Base-by-base conservation (phyloP, 2,888 invertebrate species). In the Drosophila algonquin region DNA sequence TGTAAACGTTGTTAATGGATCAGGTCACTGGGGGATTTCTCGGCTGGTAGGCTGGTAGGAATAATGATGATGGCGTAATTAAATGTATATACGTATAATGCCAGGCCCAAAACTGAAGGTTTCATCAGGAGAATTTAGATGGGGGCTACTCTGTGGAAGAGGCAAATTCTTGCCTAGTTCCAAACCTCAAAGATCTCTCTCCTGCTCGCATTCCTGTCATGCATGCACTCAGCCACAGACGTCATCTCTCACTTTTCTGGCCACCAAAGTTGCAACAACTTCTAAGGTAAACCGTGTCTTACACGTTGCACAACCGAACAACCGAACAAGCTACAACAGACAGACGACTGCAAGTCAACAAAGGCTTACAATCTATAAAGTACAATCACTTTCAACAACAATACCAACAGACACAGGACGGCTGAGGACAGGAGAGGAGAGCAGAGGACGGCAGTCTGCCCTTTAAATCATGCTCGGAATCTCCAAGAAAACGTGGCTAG, bases 331-430 rank as follows among this genome's bases (percentile, higher is more conserved):
- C 55, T 68, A 53, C 56, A 46, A 47, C 63, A 65, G 57, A 40
- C 40, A 40, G 40, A 40, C 40, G 40, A 52, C 56, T 57, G 51
- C 72, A 44, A 76, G 62, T 59, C 63, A 58, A 70, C 67, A 68
- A 67, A 65, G 67, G 57, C 51, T 57, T 71, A 63, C 80, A 80
- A 85, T 85, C 82, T 81, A 68, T 68, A 80, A 76, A 76, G 74
- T 73, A 80, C 82, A 84, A 84, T 81, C 81, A 78, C 80, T 81
- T 81, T 77, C 65, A 78, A 53, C 80, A 62, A 81, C 77, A 79
- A 69, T 69, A 47, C 56, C 76, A 63, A 40, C 40, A 59, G 48
- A 50, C 63, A 27, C 6, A 27, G 27, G 27, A 27, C 6, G 24
- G 24, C 4, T 0, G 24, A 5, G 24, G 4, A 27, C 18, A 18